Conservation (phyloP, 2,797 vertebrate genomes). For the Channa striata region DNA sequence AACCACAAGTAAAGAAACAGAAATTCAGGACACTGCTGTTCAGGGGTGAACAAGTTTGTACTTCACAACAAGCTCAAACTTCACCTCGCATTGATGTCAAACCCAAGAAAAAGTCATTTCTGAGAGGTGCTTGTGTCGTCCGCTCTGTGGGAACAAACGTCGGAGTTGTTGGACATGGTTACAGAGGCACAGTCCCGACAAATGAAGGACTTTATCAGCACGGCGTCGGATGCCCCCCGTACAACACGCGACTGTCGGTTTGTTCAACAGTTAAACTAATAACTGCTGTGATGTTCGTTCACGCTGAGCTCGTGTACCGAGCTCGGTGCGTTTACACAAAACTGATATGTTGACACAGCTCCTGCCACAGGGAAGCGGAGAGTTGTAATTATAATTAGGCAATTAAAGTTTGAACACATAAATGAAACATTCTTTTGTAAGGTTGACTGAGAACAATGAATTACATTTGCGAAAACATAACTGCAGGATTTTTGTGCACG, state of each 20-base stretch:
- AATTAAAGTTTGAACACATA: neutral
- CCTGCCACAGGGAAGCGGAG: neutral
- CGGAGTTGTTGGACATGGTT: no score
- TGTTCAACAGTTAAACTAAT: neutral
- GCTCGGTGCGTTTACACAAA: neutral
- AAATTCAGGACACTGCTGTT: no score
- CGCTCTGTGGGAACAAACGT: conserved; percentile 5
- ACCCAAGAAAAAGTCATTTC: no score
- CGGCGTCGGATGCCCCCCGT: neutral
- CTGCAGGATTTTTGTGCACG: neutral
- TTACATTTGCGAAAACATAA: neutral
- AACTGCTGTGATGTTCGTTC: neutral
- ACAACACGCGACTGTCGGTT: neutral
- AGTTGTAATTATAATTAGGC: conserved; percentile 9
- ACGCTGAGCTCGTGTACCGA: neutral
- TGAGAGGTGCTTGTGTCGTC: no score
- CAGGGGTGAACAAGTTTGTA: no score
- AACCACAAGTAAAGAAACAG: no score
- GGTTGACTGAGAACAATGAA: conserved; percentile 4
- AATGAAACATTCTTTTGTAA: neutral
- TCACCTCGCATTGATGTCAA: no score
- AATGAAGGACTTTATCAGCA: neutral
- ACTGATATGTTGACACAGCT: neutral
- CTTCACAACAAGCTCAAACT: no score
- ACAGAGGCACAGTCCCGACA: neutral